A percentile compares a stretch with the other conserved stretches of the same genome.
Evolutionary conservation across 2,888 invertebrate genomes (phyloP).

Genomic region (Lycia hirtaria): DNA sequence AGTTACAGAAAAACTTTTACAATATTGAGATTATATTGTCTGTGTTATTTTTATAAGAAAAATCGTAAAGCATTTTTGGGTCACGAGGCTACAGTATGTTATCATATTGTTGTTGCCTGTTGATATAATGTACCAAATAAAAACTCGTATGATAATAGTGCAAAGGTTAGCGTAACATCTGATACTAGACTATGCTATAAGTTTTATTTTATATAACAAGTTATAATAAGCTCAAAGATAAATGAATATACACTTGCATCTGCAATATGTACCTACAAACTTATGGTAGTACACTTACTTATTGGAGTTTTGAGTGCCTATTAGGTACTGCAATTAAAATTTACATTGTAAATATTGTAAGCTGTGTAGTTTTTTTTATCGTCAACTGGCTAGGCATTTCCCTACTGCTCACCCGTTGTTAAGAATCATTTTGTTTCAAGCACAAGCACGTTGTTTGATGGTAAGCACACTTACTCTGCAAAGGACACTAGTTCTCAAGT

Average conservation of each 20-base stretch:
- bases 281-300: no score
- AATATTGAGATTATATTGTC: background rate
- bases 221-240: background rate
- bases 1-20: background rate
- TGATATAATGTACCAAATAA: slow-evolving; percentile 73
- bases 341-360: no score
- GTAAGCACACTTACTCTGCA: no score
- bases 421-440: no score
- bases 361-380: no score
- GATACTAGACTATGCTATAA: slow-evolving; percentile 58
- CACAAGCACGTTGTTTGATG: no score
- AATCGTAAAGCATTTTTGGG: slow-evolving; percentile 68
- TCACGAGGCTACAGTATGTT: slow-evolving; percentile 79
- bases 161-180: slow-evolving; percentile 82
- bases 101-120: slow-evolving; percentile 73
- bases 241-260: background rate
- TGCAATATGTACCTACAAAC: background rate
- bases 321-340: no score
- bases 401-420: no score
- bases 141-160: slow-evolving; percentile 73
- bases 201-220: slow-evolving; percentile 29
- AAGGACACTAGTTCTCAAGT: no score
- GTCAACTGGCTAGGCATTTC: no score
- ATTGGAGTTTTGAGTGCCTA: no score
- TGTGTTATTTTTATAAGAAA: slow-evolving; percentile 30